Conservation (phyloP, 2,888 invertebrate genomes). For the Cyclophora albipunctata region DNA sequence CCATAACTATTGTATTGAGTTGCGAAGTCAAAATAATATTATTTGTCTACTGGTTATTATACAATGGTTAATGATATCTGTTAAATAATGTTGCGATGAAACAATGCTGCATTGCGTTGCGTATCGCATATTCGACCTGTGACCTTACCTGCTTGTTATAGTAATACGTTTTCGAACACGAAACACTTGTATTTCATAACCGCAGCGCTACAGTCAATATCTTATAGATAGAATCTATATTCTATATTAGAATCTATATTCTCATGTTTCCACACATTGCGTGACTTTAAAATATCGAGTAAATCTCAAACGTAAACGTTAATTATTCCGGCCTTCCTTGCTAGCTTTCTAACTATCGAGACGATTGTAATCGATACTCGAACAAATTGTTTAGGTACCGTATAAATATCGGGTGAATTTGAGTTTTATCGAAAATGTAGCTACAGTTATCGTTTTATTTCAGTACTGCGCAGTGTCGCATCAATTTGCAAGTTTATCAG, state of each 20-base stretch:
- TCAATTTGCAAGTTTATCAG: conserved; percentile 57
- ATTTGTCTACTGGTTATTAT: too few relatives aligned
- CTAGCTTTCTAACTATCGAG: conserved; percentile 38
- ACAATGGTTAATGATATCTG: too few relatives aligned
- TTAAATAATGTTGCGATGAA: too few relatives aligned
- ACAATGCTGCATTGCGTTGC: too few relatives aligned
- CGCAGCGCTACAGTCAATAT: conserved; percentile 22
- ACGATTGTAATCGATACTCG: neutral
- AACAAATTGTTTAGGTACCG: too few relatives aligned
- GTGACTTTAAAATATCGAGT: conserved; percentile 24
- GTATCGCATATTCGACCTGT: conserved; percentile 22
- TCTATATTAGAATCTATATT: neutral
- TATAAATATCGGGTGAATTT: too few relatives aligned
- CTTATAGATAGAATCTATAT: neutral
- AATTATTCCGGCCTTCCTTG: conserved; percentile 39
- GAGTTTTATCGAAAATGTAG: too few relatives aligned
- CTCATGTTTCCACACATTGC: conserved; percentile 37
- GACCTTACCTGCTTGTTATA: conserved; percentile 25
- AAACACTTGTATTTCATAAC: conserved; percentile 42
- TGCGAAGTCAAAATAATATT: too few relatives aligned
- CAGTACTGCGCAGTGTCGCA: conserved; percentile 19
- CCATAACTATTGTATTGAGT: too few relatives aligned
- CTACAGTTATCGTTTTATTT: too few relatives aligned
- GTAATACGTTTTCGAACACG: conserved; percentile 28
- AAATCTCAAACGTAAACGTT: conserved; percentile 19